Evolutionary conservation across 2,797 vertebrate species (phyloP).

Genomic region (Apogon talboti): DNA sequence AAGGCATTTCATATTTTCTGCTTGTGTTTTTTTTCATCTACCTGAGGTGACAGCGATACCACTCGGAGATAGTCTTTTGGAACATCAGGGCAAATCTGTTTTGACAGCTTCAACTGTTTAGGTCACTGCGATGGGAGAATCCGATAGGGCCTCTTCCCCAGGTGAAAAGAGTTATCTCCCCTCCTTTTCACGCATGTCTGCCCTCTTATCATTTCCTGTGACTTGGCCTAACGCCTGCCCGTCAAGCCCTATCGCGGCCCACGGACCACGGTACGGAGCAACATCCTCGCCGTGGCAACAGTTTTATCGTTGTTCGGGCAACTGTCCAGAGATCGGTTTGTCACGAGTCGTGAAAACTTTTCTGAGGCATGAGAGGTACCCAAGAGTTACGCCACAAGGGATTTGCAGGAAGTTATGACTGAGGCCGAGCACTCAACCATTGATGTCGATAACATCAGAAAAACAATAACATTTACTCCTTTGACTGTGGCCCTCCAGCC

Average conservation of each 20-base stretch:
- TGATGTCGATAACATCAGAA: slow-evolving; percentile 64
- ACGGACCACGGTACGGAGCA: slow-evolving; percentile 15
- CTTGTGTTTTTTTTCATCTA: slow-evolving; percentile 42
- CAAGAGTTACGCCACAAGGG: slow-evolving; percentile 20
- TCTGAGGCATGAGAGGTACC: slow-evolving; percentile 15
- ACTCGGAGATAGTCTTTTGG: slow-evolving; percentile 53
- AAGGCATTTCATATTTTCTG: slow-evolving; percentile 42
- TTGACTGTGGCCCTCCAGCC: slow-evolving; percentile 43
- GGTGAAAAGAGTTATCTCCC: slow-evolving; percentile 77
- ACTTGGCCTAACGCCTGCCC: slow-evolving; percentile 54
- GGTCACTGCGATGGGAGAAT: slow-evolving; percentile 70
- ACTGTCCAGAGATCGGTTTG: slow-evolving; percentile 37
- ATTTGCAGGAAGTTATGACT: slow-evolving; percentile 73
- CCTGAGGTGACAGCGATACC: slow-evolving; percentile 62
- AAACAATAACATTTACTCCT: slow-evolving; percentile 63
- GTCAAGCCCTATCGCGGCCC: slow-evolving; percentile 44
- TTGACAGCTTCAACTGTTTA: slow-evolving; percentile 77
- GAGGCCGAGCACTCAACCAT: slow-evolving; percentile 60
- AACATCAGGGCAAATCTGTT: slow-evolving; percentile 72
- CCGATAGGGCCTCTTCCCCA: slow-evolving; percentile 71
- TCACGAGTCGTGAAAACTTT: slow-evolving; percentile 40
- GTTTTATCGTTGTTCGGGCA: slow-evolving; percentile 10
- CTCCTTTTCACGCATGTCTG: slow-evolving; percentile 82
- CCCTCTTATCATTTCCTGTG: slow-evolving; percentile 68
- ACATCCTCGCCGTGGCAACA: slow-evolving; percentile 10